These are phyloP conservation scores for Dasypolia templi DNA, from an alignment of 2,888 invertebrate species.

Conservation along the genomic window DNA sequence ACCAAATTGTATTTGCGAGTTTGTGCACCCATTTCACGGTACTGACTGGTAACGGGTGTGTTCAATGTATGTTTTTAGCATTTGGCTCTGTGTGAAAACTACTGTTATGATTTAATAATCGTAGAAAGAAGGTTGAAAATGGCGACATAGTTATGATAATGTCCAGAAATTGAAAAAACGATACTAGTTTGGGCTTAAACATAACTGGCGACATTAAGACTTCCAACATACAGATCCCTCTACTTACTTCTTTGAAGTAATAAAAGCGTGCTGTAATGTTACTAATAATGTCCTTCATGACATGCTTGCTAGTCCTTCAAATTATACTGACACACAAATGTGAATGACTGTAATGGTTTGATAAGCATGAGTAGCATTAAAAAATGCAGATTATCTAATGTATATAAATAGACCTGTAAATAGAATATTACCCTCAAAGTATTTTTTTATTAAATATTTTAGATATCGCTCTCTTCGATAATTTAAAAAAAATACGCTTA, in stretches of 20 bases:
- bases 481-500: slow-evolving; percentile 1
- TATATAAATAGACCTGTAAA: not conserved
- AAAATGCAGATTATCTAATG: not conserved
- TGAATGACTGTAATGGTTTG: too few species aligned
- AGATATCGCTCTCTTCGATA: not conserved
- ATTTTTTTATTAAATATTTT: not conserved
- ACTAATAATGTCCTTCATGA: too few species aligned
- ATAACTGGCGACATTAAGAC: too few species aligned
- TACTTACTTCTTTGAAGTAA: not conserved
- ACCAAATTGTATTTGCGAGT: slow-evolving; percentile 80
- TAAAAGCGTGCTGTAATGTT: too few species aligned
- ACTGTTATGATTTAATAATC: not conserved
- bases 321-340: not conserved
- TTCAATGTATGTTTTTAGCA: slow-evolving; percentile 32
- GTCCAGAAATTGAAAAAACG: too few species aligned
- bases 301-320: not conserved
- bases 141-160: too few species aligned
- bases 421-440: not conserved
- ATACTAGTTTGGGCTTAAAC: not conserved
- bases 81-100: slow-evolving; percentile 31
- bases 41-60: slow-evolving; percentile 55
- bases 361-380: not conserved
- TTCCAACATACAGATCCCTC: too few species aligned
- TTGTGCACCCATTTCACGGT: slow-evolving; percentile 79
- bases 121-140: not conserved